Percentiles rank a stretch among this genome's conserved stretches.
phyloP scores from a whole-genome alignment of 2,113 vertebrate species.

The Setophaga coronata region DNA sequence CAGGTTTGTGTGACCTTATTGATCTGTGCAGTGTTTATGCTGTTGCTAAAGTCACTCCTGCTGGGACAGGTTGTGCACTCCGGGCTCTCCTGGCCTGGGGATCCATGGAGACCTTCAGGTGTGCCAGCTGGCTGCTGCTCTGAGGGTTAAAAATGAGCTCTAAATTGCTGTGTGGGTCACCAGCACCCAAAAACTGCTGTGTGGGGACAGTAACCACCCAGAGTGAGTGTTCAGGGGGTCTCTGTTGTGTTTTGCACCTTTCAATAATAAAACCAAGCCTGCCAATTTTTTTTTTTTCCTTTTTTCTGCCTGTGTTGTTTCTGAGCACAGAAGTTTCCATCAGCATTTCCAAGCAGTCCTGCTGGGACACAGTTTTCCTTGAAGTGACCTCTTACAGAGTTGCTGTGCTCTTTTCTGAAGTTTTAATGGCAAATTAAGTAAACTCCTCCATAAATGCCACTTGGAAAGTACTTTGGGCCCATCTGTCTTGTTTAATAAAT shows the following conservation, averaged over 20 bases:
- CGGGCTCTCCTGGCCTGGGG: background rate
- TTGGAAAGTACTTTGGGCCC: background rate
- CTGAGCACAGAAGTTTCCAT: background rate
- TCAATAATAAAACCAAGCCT: background rate
- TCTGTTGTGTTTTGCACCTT: background rate
- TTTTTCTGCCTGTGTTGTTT: background rate
- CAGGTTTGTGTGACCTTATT: background rate
- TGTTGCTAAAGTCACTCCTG: background rate
- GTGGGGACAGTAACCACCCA: background rate
- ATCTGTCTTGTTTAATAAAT: background rate
- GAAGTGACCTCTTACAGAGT: background rate
- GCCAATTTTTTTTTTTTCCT: background rate
- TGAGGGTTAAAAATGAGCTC: background rate
- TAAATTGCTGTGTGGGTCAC: background rate
- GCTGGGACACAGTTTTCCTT: background rate
- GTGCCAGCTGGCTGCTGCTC: background rate
- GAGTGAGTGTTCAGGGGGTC: background rate
- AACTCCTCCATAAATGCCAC: background rate
- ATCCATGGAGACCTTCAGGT: background rate
- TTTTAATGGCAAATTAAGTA: background rate
- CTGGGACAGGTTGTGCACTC: background rate
- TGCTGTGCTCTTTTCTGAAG: background rate
- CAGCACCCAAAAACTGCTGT: rapidly evolving
- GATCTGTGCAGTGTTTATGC: background rate
- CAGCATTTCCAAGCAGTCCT: background rate